Evolutionary conservation across 2,888 invertebrate genomes (phyloP).

Genomic region (Nemapogon koenigi): DNA sequence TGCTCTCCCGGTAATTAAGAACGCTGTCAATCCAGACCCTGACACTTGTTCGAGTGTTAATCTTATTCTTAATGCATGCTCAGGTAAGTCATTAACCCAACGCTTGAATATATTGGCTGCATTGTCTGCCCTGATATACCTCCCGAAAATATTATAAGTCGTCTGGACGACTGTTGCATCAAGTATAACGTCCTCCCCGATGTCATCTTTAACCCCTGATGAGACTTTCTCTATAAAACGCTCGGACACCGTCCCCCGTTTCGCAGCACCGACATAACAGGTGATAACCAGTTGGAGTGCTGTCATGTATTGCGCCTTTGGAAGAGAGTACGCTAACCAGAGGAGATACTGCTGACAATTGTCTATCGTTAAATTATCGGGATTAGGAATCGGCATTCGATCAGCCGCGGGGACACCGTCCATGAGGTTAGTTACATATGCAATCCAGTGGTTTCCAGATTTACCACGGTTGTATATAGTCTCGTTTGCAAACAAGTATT

Average conservation of each 20-base stretch:
- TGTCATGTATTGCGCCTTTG: not conserved
- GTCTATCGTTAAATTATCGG: too few relatives aligned
- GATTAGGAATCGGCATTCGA: too few relatives aligned
- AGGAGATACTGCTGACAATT: not conserved
- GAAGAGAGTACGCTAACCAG: not conserved
- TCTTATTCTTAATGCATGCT: not conserved
- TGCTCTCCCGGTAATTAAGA: not conserved
- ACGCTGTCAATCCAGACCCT: not conserved
- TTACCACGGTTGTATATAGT: too few relatives aligned
- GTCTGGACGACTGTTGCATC: not conserved
- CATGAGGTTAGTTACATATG: too few relatives aligned
- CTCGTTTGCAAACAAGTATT: too few relatives aligned
- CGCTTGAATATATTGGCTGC: not conserved
- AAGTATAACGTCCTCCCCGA: not conserved
- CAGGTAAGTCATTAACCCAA: not conserved
- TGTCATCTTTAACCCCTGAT: not conserved
- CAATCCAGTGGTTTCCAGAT: too few relatives aligned
- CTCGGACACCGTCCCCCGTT: not conserved
- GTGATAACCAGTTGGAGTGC: not conserved
- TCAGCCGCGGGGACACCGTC: too few relatives aligned
- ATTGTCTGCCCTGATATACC: not conserved
- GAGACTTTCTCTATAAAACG: not conserved
- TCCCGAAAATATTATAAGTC: not conserved
- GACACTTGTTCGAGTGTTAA: slow-evolving; percentile 1
- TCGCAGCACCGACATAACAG: not conserved